Base-by-base conservation (phyloP, 1,140 invertebrate genomes). In the Conus ventricosus region DNA sequence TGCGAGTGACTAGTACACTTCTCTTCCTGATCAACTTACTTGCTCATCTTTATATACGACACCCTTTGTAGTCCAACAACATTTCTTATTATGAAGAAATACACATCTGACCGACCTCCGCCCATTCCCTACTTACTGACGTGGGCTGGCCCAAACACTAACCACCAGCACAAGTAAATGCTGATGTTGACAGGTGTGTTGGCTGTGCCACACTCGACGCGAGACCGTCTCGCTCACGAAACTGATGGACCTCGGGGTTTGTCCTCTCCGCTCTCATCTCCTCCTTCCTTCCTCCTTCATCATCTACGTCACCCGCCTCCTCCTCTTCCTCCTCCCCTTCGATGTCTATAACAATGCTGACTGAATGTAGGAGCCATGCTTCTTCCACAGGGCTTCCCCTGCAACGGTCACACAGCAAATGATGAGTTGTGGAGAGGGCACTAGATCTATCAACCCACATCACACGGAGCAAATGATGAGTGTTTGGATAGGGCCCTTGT, bases 151-250 rank as follows among this genome's bases (percentile, higher is more conserved):
- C 39, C 39, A 39, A 39, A 39, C 39, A 39, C 39, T 39, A n/a
- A 6, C 67, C 67, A 95, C 95, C 94, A 57, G 92, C 93, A 93
- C 94, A 95, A 86, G 94, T 17, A n/a, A n/a, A 95, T 89, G 54
- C 94, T 90, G 53, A 94, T 91, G 82, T 93, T 93, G 51, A 92
- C 88, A 11, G 89, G 53, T 25, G 90, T 89, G 10, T 57, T 55
- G 8, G 88, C 89, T 23, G 91, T 88, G 92, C 78, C 6, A 91
- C n/a, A n/a, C n/a, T n/a, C n/a, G n/a, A n/a, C n/a, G n/a, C n/a
- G n/a, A n/a, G n/a, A n/a, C n/a, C n/a, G n/a, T n/a, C n/a, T 3
- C 95, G 82, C 91, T 93, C 15, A 95, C 92, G 90, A 95, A 95
- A 39, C 92, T 83, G 55, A 95, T 92, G 23, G 91, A 82, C n/a